A percentile compares a stretch with the other conserved stretches of the same genome.
These are phyloP conservation scores for Spatulosminthurus flaviceps DNA, from an alignment of 2,888 invertebrate genomes.

Conservation along the genomic window DNA sequence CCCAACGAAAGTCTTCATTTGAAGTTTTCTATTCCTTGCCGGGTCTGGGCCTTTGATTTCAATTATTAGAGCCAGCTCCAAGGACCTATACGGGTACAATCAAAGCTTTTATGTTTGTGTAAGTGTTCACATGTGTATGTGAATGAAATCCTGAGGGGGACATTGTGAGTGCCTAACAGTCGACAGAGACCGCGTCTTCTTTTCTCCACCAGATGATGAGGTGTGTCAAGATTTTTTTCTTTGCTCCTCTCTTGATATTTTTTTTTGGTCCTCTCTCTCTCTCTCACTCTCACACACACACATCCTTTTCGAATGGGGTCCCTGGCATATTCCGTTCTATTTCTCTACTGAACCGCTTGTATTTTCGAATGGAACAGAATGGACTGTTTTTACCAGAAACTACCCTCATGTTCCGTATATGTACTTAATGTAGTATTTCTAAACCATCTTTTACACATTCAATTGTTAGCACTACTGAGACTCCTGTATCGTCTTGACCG, in stretches of 20 bases:
- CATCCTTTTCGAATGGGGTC: background rate
- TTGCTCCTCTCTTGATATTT: background rate
- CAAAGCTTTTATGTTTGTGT: background rate
- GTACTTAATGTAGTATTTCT: too few species aligned
- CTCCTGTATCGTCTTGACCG: background rate
- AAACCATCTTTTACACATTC: too few species aligned
- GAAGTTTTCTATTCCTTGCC: background rate
- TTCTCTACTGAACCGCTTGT: conserved; percentile 8
- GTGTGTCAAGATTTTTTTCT: conserved; percentile 14
- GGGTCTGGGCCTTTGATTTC: conserved; percentile 1
- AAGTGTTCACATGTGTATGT: background rate
- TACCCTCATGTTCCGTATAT: background rate
- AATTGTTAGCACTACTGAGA: background rate
- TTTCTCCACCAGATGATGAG: background rate
- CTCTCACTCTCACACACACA: background rate
- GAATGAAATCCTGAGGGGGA: conserved; percentile 7
- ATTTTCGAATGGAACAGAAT: background rate
- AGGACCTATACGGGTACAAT: background rate
- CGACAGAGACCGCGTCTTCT: background rate
- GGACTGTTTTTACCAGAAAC: background rate
- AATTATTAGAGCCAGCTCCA: background rate
- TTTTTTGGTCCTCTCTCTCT: background rate
- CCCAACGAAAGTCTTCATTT: too few species aligned
- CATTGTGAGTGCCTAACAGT: background rate
- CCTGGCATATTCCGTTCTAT: background rate